These are phyloP conservation scores for Ptychadena robeensis DNA, from an alignment of 2,797 vertebrate species.

Conservation along the genomic window DNA sequence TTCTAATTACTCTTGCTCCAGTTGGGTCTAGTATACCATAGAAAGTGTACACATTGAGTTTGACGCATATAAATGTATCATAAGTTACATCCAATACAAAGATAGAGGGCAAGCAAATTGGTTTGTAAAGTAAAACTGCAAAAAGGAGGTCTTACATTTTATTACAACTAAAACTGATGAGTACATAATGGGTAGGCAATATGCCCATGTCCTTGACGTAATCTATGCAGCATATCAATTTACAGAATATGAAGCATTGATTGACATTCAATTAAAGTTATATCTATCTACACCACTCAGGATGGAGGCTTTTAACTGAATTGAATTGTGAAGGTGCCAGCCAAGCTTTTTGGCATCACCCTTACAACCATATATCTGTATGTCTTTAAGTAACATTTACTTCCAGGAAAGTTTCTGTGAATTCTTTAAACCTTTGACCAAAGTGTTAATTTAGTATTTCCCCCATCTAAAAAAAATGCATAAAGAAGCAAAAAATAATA, in stretches of 20 bases:
- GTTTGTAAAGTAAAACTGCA: too few relatives aligned
- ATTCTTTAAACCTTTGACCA: constrained; percentile 52
- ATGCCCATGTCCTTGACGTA: background rate
- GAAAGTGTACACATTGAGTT: too few relatives aligned
- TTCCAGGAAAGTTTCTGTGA: constrained; percentile 48
- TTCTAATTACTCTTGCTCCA: too few relatives aligned
- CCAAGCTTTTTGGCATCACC: constrained; percentile 44
- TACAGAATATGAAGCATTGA: constrained; percentile 10
- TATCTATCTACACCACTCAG: constrained; percentile 13
- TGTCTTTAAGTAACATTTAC: constrained; percentile 37
- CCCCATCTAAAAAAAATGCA: constrained; percentile 37
- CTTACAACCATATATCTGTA: constrained; percentile 39
- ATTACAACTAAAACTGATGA: background rate
- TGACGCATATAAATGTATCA: too few relatives aligned
- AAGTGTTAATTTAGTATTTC: constrained; percentile 32
- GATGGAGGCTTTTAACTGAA: constrained; percentile 47
- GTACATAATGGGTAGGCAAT: background rate
- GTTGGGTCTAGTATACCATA: too few relatives aligned
- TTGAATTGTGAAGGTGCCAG: constrained; percentile 28
- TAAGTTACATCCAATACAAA: too few relatives aligned
- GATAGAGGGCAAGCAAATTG: too few relatives aligned
- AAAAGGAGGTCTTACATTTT: background rate
- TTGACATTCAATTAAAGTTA: constrained; percentile 47
- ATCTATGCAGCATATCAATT: background rate
- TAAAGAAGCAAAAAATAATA: constrained; percentile 20